Base-by-base conservation (phyloP, 2,797 vertebrate species). In the Trematomus bernacchii region DNA sequence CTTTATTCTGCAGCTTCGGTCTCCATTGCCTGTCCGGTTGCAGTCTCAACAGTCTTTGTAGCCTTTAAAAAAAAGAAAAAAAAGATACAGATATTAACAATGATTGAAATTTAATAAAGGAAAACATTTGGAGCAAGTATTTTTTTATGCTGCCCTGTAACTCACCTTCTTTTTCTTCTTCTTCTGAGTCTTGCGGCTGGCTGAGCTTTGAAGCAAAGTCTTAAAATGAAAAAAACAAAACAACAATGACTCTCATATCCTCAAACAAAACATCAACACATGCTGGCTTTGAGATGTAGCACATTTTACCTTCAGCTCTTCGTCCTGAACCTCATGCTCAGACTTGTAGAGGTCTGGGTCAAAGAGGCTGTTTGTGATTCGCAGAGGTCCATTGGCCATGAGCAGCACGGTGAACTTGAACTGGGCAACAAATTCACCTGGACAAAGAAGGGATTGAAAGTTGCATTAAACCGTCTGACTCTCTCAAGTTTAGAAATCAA, bases 161-260 rank as follows among this genome's bases (percentile, higher is more conserved):
- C 78, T 85, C 71, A 99, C 98, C 98, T 99, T 99, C 96, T 99
- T 99, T 96, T 99, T 99, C 96, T 99, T 99, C 93, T 98, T 99
- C 95, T 99, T 99, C 90, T 99, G 98, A 40, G 97, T 96, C 95
- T 98, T 99, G 59, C 97, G 93, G 92, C 98, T 99, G 79, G 97
- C 96, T 43, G 98, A 99, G 94, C 97, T 99, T 78, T 99, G 97
- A 86, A 99, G 95, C 77, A 99, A 96, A 86, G 97, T 96, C 98
- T 99, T 83, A 19, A 65, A 40, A 19, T 6, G 21, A 44, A 10
- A 57, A 23, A 65, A 71, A 68, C 37, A 10, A 6, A 14, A 73
- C 12, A 47, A n/a, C 52, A 42, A 76, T 57, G 7, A 66, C 37
- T 71, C 66, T 51, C 14, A 77, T 57, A 60, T 77, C 19, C 50